These are phyloP conservation scores for Silurus lanzhouensis DNA, from an alignment of 2,797 vertebrate genomes.

Conservation along the genomic window DNA sequence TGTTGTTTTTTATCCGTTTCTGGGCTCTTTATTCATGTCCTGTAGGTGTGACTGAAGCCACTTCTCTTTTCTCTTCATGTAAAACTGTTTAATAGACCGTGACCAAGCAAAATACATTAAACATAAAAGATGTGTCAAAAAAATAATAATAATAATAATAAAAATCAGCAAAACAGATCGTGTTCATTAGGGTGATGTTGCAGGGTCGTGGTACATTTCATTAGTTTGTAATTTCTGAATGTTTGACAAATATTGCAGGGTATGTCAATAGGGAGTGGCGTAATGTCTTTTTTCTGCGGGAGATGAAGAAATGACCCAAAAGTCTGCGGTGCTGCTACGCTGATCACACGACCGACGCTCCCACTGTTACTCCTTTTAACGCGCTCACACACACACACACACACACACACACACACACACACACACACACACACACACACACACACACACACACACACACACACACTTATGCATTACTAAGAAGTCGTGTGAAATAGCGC, in stretches of 20 bases:
- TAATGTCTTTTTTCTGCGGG: conserved; percentile 99
- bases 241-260: conserved; percentile 99
- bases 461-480: not conserved
- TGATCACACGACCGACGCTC: conserved; percentile 92
- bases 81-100: conserved; percentile 97
- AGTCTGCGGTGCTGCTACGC: conserved; percentile 91
- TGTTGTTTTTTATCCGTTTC: not conserved
- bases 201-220: conserved; percentile 97
- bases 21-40: not conserved
- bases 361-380: conserved; percentile 73
- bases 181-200: conserved; percentile 96
- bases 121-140: conserved; percentile 87
- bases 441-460: conserved; percentile 25
- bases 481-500: conserved; percentile 92
- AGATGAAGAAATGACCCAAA: conserved; percentile 98
- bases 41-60: conserved; percentile 90
- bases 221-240: conserved; percentile 99
- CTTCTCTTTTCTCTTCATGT: conserved; percentile 73
- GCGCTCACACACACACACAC: conserved; percentile 14
- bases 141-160: conserved; percentile 22
- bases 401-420: conserved; percentile 27
- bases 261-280: conserved; percentile 96
- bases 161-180: conserved; percentile 77
- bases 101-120: conserved; percentile 88
- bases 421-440: conserved; percentile 17